Evolutionary conservation across 2,797 vertebrate species (phyloP), one percentile per base, ranked within the genome.

Genomic region (Jordanella pulchra): DNA sequence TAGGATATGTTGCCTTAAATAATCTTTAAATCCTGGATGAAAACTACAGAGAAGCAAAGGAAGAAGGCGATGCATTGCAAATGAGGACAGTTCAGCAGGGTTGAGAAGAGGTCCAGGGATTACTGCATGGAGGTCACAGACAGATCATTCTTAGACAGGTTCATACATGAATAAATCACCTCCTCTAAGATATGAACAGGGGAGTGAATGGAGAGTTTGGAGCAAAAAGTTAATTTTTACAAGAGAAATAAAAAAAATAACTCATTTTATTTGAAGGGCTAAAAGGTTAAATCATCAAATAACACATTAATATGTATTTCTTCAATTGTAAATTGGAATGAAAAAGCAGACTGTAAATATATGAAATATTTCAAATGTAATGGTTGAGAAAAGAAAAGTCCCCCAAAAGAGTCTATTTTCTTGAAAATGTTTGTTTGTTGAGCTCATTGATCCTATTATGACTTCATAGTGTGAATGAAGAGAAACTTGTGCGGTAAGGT

Each of bases 61-160:
- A 84, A 76, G 84, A 82, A 79, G 81, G 72, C 50, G 79, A 86
- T 73, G 77, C 65, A 88, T 71, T 74, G 89, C 68, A 83, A 88
- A 83, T 76, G 81, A 75, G 76, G 56, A 69, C 39, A 86, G 90
- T 90, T 93, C 82, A 91, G 86, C 83, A 68, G 77, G 47, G 81
- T 80, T 84, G 81, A 89, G 87, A 76, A 69, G 79, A 89, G 84
- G 87, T 88, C 80, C 74, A 67, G 65, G 90, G 92, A 92, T 92
- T 93, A 91, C 51, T 25, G 81, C 74, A 74, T 72, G 76, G 84
- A 86, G 89, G 89, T 91, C 87, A 86, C 2, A 2, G 60, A 71
- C 25, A 64, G 69, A 75, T 76, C 70, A 28, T 69, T 75, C 79
- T 80, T 72, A 83, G 82, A 75, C 21, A 35, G 71, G 32, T 72